Base-by-base conservation (phyloP, 2,888 invertebrate genomes). In the Nipponacmea schrenckii region DNA sequence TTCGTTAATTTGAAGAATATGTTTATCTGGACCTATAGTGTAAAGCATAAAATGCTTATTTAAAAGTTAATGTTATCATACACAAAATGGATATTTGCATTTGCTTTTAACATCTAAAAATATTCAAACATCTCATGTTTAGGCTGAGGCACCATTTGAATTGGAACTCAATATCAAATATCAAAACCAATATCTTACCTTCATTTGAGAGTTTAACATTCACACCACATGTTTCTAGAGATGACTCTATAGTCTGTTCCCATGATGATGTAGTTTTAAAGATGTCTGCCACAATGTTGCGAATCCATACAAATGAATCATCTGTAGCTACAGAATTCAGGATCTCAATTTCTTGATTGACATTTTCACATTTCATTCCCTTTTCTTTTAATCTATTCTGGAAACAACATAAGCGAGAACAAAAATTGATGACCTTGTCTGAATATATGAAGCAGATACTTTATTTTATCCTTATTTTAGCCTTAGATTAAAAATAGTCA, bases 171-270 rank as follows among this genome's bases (percentile, higher is more conserved):
- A n/a, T n/a, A n/a, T n/a, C n/a, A n/a, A n/a, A n/a, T n/a, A n/a
- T n/a, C n/a, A n/a, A n/a, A n/a, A n/a, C n/a, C n/a, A n/a, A n/a
- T n/a, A n/a, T n/a, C 39, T 39, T 76, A 88, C 88, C 80, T 69
- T 88, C 87, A 68, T 82, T 83, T 5, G 88, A 86, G 2, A 87
- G 75, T 69, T 85, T 85, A 26, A 84, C 78, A 74, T 87, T 86
- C 66, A 86, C 82, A 7, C 87, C 88, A 81, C 87, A 87, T 56
- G 83, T 81, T 69, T 85, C 84, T 17, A 89, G 74, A 12, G 86
- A 82, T 17, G 68, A 74, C 68, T 89, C 88, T 20, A 85, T 84
- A 10, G 81, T 80, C 14, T 79, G 76, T 76, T 86, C 82, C 88
- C 87, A 88, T 5, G 76, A 70, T 24, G 82, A 67, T 66, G 81